A percentile compares a stretch with the other conserved stretches of the same genome.
phyloP scores from a whole-genome alignment of 2,888 invertebrate species.

The Rhagonycha lutea region DNA sequence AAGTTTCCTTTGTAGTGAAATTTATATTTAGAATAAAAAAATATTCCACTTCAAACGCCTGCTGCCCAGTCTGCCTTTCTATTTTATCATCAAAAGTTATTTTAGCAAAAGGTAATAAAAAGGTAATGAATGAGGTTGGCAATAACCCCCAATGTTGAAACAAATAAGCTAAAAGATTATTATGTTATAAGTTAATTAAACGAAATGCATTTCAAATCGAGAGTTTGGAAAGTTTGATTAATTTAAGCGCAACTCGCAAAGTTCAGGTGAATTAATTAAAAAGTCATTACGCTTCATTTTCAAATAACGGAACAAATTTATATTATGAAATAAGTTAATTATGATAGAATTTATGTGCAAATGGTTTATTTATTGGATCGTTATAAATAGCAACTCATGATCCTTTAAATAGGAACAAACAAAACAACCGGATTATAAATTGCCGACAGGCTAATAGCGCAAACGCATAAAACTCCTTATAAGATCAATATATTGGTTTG shows the following conservation, averaged over 20 bases:
- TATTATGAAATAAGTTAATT: conserved; percentile 16
- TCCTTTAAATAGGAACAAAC: conserved; percentile 21
- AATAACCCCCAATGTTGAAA: not conserved
- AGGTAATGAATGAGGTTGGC: not conserved
- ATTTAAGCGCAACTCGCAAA: conserved; percentile 4
- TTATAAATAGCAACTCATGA: conserved; percentile 19
- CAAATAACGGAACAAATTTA: conserved; percentile 3
- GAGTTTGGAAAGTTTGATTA: not conserved
- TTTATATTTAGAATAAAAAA: not conserved
- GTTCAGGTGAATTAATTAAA: conserved; percentile 11
- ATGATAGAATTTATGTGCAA: conserved; percentile 9
- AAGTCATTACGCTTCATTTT: conserved; percentile 7
- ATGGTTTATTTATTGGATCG: conserved; percentile 13
- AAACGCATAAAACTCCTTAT: conserved; percentile 42
- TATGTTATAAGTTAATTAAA: not conserved
- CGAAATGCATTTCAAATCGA: not conserved
- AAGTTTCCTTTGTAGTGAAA: not conserved
- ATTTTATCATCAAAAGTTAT: not conserved
- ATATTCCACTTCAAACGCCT: not conserved
- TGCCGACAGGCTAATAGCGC: conserved; percentile 39
- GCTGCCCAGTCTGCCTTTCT: not conserved
- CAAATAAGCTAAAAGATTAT: not conserved
- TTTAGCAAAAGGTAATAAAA: not conserved
- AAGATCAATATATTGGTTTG: conserved; percentile 40
- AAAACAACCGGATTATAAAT: conserved; percentile 37